These are phyloP conservation scores for Hydrophis major DNA, from an alignment of 2,797 vertebrate genomes.

Conservation along the genomic window DNA sequence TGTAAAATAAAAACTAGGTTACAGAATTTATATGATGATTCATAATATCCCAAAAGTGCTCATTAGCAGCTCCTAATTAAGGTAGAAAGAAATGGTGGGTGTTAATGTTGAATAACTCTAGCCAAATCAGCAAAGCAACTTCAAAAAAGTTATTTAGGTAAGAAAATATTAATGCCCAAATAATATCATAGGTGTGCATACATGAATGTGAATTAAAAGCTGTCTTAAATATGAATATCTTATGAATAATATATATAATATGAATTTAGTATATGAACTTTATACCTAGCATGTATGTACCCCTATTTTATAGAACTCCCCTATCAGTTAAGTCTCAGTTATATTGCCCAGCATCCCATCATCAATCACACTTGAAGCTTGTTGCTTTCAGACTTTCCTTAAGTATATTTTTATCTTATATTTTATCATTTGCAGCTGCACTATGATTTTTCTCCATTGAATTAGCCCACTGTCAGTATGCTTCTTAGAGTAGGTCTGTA, in stretches of 20 bases:
- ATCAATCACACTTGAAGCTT: not conserved
- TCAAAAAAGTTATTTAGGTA: not conserved
- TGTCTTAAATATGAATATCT: not conserved
- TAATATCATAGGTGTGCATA: not conserved
- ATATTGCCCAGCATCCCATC: not conserved
- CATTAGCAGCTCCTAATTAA: not conserved
- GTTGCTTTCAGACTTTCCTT: not conserved
- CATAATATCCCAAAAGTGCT: not conserved
- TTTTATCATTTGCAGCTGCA: not conserved
- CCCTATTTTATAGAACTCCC: not conserved
- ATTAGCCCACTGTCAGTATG: not conserved
- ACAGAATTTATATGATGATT: not conserved
- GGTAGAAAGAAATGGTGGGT: not conserved
- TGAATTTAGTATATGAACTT: not conserved
- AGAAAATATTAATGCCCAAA: not conserved
- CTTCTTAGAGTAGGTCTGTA: not conserved
- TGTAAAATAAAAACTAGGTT: not conserved
- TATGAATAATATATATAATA: not conserved
- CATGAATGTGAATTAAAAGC: not conserved
- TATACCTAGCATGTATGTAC: not conserved
- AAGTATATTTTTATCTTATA: not conserved
- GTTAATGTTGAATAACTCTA: not conserved
- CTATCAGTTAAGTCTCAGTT: not conserved
- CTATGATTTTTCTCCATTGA: not conserved
- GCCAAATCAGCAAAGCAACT: not conserved